Conservation (phyloP, 2,888 invertebrate species). For the Mantis religiosa region DNA sequence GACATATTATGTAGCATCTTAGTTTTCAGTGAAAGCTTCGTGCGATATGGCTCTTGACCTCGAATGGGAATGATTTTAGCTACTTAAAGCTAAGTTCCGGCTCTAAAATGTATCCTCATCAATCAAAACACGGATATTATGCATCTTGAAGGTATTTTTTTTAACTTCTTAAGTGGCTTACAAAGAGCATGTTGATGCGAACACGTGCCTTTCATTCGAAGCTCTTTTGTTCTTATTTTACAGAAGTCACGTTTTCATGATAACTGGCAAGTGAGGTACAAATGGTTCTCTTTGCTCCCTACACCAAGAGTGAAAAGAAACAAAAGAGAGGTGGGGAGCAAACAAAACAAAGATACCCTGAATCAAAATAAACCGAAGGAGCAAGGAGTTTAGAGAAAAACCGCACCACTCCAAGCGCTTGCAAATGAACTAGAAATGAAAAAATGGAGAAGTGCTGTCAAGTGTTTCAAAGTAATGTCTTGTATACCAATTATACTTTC, state of each 20-base stretch:
- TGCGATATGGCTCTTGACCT: no score
- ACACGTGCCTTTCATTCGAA: not conserved
- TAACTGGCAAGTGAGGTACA: not conserved
- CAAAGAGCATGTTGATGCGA: not conserved
- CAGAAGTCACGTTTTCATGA: not conserved
- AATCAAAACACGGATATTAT: not conserved
- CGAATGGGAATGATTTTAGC: no score
- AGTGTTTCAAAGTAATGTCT: no score
- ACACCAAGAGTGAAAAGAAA: not conserved
- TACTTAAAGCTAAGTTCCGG: no score
- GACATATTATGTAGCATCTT: no score
- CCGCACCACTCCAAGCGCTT: not conserved
- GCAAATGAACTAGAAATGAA: not conserved
- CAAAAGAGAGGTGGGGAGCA: not conserved
- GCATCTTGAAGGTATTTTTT: not conserved
- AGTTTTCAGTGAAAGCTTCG: no score
- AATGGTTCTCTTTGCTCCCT: not conserved
- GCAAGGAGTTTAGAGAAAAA: not conserved
- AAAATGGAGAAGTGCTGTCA: no score
- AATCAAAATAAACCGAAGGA: not conserved
- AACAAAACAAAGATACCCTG: not conserved
- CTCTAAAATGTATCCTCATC: not conserved
- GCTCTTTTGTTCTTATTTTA: not conserved
- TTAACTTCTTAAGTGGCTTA: not conserved
- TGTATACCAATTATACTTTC: no score